Base-by-base conservation (phyloP, 2,888 invertebrate species). In the Drosophila merina region DNA sequence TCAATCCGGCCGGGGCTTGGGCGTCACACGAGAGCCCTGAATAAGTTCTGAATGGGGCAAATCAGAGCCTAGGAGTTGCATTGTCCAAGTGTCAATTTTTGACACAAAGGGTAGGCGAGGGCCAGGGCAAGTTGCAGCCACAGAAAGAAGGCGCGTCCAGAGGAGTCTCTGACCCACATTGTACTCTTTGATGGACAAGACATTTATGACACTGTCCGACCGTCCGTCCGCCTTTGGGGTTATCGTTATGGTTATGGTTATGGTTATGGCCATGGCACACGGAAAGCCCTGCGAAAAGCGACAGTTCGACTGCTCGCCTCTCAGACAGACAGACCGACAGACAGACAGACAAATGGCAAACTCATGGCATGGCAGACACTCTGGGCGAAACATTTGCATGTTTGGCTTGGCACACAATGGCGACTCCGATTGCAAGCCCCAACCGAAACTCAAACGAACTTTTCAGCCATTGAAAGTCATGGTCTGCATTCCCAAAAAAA, bases 221-320 rank as follows among this genome's bases (percentile, higher is more conserved):
- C 9, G 30, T 9, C 48, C 30, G 47, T 25, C 33, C 4, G 20
- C 36, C 38, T 50, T 45, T 50, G 49, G 54, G 52, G 48, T 33
- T 50, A 42, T 56, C 52, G 63, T 67, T 73, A 59, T 70, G 70
- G 75, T 83, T 82, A 83, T 83, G 81, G 73, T 62, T 82, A 83
- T 83, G 81, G 73, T 62, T 73, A 75, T 73, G 75, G 69, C 56
- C 57, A 62, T 38, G 67, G 47, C 50, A 48, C 31, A 45, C 31
- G 42, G 10, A 30, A 47, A 14, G 9, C n/a, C 26, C 47, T 30
- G 14, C 30, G 50, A 63, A 60, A 52, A 40, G 31, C 58, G 28
- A 28, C 36, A 33, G 33, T 33, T 5, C 4, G 5, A 33, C 33
- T 4, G 33, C 1, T 20, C 20, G 20, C 20, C 20, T 20, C 20